These are phyloP conservation scores for Grantiella picta DNA, from an alignment of 2,113 vertebrate species.

Conservation along the genomic window DNA sequence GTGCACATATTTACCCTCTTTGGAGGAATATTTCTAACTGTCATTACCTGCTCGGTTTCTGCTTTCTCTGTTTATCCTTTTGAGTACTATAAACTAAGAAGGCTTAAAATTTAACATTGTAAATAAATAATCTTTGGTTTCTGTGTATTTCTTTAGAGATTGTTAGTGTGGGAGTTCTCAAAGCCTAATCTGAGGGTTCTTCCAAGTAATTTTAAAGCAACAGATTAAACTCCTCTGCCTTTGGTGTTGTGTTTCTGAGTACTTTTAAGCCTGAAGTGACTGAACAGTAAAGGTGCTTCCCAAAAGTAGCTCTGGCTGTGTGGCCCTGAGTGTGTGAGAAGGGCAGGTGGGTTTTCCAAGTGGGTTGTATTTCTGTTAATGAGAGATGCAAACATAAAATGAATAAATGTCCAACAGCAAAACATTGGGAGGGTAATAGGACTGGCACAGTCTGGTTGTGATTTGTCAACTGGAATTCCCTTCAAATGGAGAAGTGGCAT, in stretches of 20 bases:
- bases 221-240: neutral
- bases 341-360: neutral
- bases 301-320: neutral
- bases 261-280: neutral
- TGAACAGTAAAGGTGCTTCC: neutral
- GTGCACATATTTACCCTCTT: neutral
- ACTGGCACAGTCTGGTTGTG: accelerated
- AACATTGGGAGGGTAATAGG: neutral
- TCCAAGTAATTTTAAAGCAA: neutral
- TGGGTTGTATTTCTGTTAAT: neutral
- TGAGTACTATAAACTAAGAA: neutral
- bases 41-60: neutral
- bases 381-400: neutral
- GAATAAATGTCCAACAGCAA: neutral
- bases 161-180: neutral
- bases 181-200: neutral
- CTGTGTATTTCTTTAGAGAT: neutral
- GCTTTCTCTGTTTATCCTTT: neutral
- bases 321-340: neutral
- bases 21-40: neutral
- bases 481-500: neutral
- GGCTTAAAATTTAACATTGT: neutral
- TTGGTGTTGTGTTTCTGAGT: neutral
- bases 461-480: neutral
- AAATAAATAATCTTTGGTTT: neutral